phyloP scores from a whole-genome alignment of 2,888 invertebrate genomes.

The Ecdyonurus torrentis region DNA sequence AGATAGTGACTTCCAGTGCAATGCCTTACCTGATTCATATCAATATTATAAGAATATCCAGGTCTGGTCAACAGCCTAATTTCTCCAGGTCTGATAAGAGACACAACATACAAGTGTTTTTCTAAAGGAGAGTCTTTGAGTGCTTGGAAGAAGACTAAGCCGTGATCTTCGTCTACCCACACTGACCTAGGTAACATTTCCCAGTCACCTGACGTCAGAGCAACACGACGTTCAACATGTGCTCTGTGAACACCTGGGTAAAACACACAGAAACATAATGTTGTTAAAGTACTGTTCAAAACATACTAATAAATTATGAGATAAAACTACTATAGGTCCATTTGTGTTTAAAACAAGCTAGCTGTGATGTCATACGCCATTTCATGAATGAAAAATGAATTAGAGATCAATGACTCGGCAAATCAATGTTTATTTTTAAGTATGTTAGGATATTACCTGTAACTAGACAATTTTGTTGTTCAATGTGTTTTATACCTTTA shows the following conservation, averaged over 20 bases:
- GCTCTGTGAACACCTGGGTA: not conserved
- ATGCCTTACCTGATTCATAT: slow-evolving; percentile 57
- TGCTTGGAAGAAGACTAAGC: slow-evolving; percentile 81
- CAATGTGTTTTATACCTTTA: no score
- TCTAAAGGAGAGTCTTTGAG: slow-evolving; percentile 81
- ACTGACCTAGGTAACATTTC: slow-evolving; percentile 71
- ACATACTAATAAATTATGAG: no score
- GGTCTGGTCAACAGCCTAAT: slow-evolving; percentile 60
- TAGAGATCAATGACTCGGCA: no score
- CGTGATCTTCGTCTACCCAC: slow-evolving; percentile 67
- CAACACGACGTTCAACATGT: slow-evolving; percentile 16
- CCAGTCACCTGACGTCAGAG: slow-evolving; percentile 84
- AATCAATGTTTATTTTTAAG: no score
- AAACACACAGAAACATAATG: not conserved
- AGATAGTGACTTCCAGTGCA: no score
- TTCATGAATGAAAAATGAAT: no score
- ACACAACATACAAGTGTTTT: slow-evolving; percentile 78
- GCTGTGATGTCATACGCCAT: no score
- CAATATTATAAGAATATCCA: slow-evolving; percentile 71
- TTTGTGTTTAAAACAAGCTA: no score
- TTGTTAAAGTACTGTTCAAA: no score
- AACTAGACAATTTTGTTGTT: no score
- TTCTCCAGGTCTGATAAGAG: slow-evolving; percentile 50
- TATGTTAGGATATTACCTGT: no score
- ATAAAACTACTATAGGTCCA: no score